Conservation (phyloP, 2,888 invertebrate genomes). For the Sycophila texana region DNA sequence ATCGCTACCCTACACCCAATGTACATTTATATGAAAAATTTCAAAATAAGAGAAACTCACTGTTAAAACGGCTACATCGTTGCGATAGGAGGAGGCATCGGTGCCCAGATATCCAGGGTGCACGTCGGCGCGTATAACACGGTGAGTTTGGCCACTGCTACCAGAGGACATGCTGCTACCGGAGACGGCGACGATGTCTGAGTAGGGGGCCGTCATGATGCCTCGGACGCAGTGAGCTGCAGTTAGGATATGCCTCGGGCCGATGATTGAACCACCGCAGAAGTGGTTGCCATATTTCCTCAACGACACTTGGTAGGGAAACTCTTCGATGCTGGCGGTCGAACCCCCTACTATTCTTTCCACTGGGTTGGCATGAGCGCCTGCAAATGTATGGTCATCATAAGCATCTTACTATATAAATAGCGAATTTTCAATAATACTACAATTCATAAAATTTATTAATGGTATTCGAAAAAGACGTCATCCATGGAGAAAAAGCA, state of each 20-base stretch:
- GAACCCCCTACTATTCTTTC: constrained; percentile 33
- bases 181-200: constrained; percentile 33
- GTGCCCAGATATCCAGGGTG: constrained; percentile 14
- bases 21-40: no score
- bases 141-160: constrained; percentile 23
- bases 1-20: no score
- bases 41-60: constrained; percentile 28
- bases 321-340: constrained; percentile 34
- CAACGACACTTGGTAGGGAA: constrained; percentile 56
- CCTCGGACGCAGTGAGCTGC: constrained; percentile 57
- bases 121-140: background rate
- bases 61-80: constrained; percentile 54
- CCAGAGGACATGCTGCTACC: constrained; percentile 31
- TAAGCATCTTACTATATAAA: background rate
- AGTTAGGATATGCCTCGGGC: constrained; percentile 50
- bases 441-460: background rate
- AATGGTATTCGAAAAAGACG: no score
- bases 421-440: background rate
- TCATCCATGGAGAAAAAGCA: no score
- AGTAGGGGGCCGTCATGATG: background rate
- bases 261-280: constrained; percentile 58
- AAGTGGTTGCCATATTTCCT: constrained; percentile 21
- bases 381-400: background rate
- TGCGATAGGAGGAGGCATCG: constrained; percentile 13
- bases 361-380: no score